Conservation (phyloP, 2,888 invertebrate species). For the Pemphredon lugubris region DNA sequence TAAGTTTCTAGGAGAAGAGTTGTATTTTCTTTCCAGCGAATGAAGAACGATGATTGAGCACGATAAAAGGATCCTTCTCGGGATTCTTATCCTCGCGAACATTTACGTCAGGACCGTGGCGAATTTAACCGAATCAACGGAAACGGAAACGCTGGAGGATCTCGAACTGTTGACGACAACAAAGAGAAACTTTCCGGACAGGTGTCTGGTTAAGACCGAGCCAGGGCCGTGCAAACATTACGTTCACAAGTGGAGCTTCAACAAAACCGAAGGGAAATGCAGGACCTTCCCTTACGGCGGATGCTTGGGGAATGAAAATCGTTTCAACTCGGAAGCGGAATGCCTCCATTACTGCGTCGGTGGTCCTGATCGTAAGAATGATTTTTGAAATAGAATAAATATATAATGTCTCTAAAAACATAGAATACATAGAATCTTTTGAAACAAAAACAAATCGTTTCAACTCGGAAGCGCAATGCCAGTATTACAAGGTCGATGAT, state of each 20-base stretch:
- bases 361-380: constrained; percentile 80
- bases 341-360: constrained; percentile 86
- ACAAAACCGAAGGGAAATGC: constrained; percentile 83
- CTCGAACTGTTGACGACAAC: constrained; percentile 67
- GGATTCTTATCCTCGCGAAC: constrained; percentile 72
- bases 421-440: too few species aligned
- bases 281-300: constrained; percentile 87
- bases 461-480: too few species aligned
- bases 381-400: too few species aligned
- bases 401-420: too few species aligned
- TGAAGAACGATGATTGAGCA: constrained; percentile 73
- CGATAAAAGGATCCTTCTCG: constrained; percentile 72
- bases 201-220: constrained; percentile 82
- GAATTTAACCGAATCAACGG: constrained; percentile 68
- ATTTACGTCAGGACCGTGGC: constrained; percentile 51
- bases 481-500: too few species aligned
- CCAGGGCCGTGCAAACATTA: constrained; percentile 85
- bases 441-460: too few species aligned
- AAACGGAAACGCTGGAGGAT: constrained; percentile 62
- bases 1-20: too few species aligned
- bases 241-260: constrained; percentile 87
- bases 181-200: constrained; percentile 74
- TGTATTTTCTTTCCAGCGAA: constrained; percentile 71
- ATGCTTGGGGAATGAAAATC: constrained; percentile 87
- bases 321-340: constrained; percentile 86